These are phyloP conservation scores for Silurus lanzhouensis DNA, from an alignment of 2,797 vertebrate genomes.

Conservation along the genomic window DNA sequence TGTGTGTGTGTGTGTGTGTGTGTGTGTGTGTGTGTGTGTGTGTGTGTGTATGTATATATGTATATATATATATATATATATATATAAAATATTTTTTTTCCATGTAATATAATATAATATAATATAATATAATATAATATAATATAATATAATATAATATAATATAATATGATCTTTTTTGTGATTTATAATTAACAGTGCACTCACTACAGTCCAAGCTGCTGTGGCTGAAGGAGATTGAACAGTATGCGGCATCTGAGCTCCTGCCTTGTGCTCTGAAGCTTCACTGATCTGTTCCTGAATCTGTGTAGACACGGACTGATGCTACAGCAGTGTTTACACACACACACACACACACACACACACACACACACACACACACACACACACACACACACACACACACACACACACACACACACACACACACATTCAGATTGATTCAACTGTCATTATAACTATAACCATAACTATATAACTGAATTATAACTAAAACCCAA, in stretches of 20 bases:
- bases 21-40: too few relatives aligned
- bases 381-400: not conserved
- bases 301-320: constrained; percentile 5
- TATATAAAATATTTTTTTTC: too few relatives aligned
- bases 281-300: constrained; percentile 20
- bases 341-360: not conserved
- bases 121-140: too few relatives aligned
- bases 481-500: not conserved
- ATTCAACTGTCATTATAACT: not conserved
- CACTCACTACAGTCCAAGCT: constrained; percentile 36
- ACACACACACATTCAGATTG: not conserved
- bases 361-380: too few relatives aligned
- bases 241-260: constrained; percentile 3
- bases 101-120: too few relatives aligned
- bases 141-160: too few relatives aligned
- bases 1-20: too few relatives aligned
- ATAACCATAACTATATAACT: not conserved
- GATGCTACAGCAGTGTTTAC: not conserved
- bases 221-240: not conserved
- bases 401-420: not conserved
- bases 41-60: too few relatives aligned
- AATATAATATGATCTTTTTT: too few relatives aligned
- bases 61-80: too few relatives aligned
- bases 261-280: not conserved
- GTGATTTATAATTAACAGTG: not conserved